A percentile compares a stretch with the other conserved stretches of the same genome.
These are phyloP conservation scores for Myotis pilosus DNA, from an alignment of 2,797 vertebrate genomes.

Conservation along the genomic window DNA sequence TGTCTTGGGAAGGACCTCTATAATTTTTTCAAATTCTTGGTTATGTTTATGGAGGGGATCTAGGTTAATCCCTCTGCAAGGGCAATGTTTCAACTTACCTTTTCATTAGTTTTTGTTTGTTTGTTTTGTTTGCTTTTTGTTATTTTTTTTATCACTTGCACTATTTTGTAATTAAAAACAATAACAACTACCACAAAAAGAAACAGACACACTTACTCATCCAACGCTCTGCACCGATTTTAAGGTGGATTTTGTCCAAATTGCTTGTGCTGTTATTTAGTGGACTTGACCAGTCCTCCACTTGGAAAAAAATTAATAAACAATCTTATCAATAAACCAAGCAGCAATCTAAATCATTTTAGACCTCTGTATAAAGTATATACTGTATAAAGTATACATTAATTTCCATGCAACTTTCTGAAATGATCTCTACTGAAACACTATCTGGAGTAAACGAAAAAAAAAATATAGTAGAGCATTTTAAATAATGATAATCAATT, in stretches of 20 bases:
- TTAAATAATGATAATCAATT: conserved; percentile 67
- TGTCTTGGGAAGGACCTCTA: conserved; percentile 69
- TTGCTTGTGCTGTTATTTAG: not conserved
- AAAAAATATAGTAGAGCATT: conserved; percentile 54
- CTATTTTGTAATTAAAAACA: not conserved
- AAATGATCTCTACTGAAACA: conserved; percentile 25
- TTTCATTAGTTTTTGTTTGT: conserved; percentile 77
- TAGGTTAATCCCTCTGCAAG: conserved; percentile 76
- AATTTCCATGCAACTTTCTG: conserved; percentile 37
- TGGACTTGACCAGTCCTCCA: not conserved
- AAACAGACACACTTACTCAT: not conserved
- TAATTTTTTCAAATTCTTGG: conserved; percentile 74
- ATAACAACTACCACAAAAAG: not conserved
- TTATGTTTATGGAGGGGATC: conserved; percentile 68
- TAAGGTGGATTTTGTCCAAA: conserved; percentile 51
- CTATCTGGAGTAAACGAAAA: conserved; percentile 31
- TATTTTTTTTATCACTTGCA: conserved; percentile 64
- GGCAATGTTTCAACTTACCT: conserved; percentile 67
- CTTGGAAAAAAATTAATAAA: conserved; percentile 60
- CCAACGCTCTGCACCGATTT: not conserved
- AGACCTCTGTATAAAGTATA: not conserved
- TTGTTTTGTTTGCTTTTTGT: no score
- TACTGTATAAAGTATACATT: not conserved
- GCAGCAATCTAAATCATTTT: conserved; percentile 34
- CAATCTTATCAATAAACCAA: conserved; percentile 11